Base-by-base conservation (phyloP, 1,140 invertebrate genomes). In the Diabrotica undecimpunctata region DNA sequence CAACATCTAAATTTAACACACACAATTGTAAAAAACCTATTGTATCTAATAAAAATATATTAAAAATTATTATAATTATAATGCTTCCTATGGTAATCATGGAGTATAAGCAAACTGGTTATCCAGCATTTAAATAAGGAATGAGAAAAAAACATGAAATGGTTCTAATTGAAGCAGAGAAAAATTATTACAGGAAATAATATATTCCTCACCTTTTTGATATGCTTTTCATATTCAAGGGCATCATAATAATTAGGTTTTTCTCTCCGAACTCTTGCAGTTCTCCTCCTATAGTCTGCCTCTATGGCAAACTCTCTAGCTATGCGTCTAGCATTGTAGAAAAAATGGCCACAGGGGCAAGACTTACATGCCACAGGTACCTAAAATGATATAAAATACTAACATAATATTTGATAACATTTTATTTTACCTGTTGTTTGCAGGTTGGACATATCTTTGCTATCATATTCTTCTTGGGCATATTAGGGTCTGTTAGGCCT, bases 191-290 rank as follows among this genome's bases (percentile, higher is more conserved):
- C 25, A 25, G 4, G 4, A 25, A 25, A 25, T 25, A 25, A 25
- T 25, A 25, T 4, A 25, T 25, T 25, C 56, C 54, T 9, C 68
- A 83, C 81, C 75, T 84, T 87, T 75, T 85, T 83, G 37, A 86
- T 83, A 74, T 88, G 85, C 75, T 87, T 88, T 66, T 88, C 87
- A 83, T 88, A 87, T 81, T 92, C 89, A 70, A 91, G 83, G 7
- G 90, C 85, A 82, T 93, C 90, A 70, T 92, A 93, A 80, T 90
- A 93, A 82, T 92, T 89, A 39, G 90, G 90, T 74, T 91, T 90
- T 63, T 90, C 88, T 60, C 91, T 78, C 72, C 90, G 86, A 11
- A 92, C 87, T 62, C 91, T 79, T 70, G 89, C 88, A 0, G 90
- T 92, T 64, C 90, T 79, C 52, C 90, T 73, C 52, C 84, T 80